Evolutionary conservation across 2,797 vertebrate species (phyloP).

Genomic region (Dromococcyx pavoninus): DNA sequence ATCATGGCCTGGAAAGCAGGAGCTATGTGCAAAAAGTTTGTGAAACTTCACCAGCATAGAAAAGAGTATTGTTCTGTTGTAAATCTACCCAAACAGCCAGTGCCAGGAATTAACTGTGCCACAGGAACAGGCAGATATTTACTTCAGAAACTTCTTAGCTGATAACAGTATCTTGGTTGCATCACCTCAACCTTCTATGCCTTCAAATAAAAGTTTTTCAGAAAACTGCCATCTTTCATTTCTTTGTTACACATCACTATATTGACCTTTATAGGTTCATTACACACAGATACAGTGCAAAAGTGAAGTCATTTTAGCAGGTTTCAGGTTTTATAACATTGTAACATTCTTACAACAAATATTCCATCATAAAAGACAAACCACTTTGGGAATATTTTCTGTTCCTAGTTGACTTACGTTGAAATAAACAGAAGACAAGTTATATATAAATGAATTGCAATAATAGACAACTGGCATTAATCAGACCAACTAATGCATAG

Average conservation of each 20-base stretch:
- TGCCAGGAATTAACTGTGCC: neutral
- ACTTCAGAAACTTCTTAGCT: neutral
- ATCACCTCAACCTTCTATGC: neutral
- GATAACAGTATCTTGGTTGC: neutral
- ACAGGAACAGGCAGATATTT: neutral
- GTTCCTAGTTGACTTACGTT: neutral
- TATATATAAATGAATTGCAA: neutral
- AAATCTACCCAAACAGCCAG: neutral
- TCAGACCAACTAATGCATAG: neutral
- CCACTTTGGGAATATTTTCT: neutral
- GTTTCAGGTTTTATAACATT: neutral
- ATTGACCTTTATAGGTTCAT: neutral
- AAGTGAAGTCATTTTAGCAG: neutral
- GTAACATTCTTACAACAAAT: neutral
- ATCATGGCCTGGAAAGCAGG: neutral
- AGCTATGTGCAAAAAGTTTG: neutral
- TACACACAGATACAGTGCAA: neutral
- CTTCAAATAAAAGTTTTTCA: neutral
- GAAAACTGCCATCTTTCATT: neutral
- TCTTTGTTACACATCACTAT: neutral
- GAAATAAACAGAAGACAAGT: neutral
- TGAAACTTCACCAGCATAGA: neutral
- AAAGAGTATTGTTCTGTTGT: neutral
- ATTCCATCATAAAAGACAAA: neutral
- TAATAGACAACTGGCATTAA: neutral